Percentiles rank a stretch among this genome's conserved stretches.
Evolutionary conservation across 1,140 invertebrate genomes (phyloP).

Genomic region (Procambarus virginalis): DNA sequence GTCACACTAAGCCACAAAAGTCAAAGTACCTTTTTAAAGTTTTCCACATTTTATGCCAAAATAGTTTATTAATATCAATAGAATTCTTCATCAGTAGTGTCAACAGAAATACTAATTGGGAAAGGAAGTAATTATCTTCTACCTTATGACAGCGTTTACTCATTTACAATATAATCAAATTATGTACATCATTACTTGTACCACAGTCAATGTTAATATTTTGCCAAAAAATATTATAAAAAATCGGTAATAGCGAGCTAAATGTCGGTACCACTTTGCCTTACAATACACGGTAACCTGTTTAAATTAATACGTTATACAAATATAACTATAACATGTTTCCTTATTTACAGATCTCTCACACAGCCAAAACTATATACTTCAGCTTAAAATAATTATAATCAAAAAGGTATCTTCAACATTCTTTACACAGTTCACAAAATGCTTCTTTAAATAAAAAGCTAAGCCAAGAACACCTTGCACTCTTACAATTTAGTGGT

Average conservation of each 20-base stretch:
- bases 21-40: neutral
- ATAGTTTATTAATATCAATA: neutral
- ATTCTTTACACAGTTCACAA: neutral
- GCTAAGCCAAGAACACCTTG: neutral
- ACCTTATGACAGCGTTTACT: neutral
- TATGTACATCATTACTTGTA: neutral
- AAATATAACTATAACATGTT: slow-evolving; percentile 10
- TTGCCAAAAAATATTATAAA: neutral
- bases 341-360: neutral
- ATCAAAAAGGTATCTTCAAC: neutral
- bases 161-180: neutral
- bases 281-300: neutral
- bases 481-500: neutral
- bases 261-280: neutral
- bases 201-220: neutral
- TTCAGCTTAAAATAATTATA: neutral
- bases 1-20: neutral
- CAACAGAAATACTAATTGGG: neutral
- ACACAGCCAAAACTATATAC: neutral
- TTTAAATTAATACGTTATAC: neutral
- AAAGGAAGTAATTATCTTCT: neutral
- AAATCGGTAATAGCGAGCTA: neutral
- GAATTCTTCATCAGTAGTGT: neutral
- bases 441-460: neutral
- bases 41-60: neutral